Base-by-base conservation (phyloP, 1,140 invertebrate genomes). In the Stratiolaelaps scimitus region DNA sequence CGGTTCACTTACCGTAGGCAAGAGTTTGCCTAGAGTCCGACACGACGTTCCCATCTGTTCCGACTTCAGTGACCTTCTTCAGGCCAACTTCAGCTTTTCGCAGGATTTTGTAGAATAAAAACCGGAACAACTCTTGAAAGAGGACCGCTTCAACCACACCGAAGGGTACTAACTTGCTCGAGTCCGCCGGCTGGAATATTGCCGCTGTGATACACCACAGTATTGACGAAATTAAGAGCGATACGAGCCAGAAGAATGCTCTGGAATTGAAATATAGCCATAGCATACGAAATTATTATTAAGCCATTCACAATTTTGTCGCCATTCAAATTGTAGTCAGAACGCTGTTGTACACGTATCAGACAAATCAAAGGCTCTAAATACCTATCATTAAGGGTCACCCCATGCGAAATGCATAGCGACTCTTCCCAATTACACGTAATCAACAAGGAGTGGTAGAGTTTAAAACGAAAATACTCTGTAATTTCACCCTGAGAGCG, bases 231-330 rank as follows among this genome's bases (percentile, higher is more conserved):
- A 92, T 68, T 30, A 96, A 73, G 68, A 97, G 78, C 1, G 92
- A 87, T 64, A 95, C 77, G 23, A 98, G 78, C 93, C 93, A 98
- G 73, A 92, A 93, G 77, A 97, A 97, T 47, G 89, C 87, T 76
- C 92, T 93, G 75, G 65, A 68, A 70, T 69, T 60, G 65, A 70
- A 67, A 65, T 19, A 30, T 10, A n/a, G n/a, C n/a, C n/a, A n/a
- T n/a, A n/a, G n/a, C n/a, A n/a, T n/a, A n/a, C n/a, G n/a, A n/a
- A n/a, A n/a, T n/a, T n/a, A n/a, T n/a, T 45, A n/a, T 45, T 60
- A 13, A 60, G 29, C 29, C 15, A 60, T 60, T 60, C 10, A 17
- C 15, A 15, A 28, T n/a, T 56, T 46, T 53, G 45, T 23, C 1
- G 44, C 40, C 64, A 64, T 1, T 43, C 28, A 67, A 1, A 7